A percentile compares a stretch with the other conserved stretches of the same genome.
phyloP scores from a whole-genome alignment of 2,888 invertebrate species.

The Tipula vernalis region DNA sequence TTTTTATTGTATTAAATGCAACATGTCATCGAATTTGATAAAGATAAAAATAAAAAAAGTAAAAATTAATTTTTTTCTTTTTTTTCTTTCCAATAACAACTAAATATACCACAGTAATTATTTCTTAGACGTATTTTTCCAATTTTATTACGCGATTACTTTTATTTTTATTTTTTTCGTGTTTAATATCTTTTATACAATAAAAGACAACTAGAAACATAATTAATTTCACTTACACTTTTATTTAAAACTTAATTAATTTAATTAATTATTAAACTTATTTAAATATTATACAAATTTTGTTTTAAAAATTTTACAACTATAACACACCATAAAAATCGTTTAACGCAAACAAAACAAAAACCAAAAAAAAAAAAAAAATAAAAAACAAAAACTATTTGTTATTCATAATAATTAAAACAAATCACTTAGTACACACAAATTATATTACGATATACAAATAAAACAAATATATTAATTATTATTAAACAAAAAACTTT shows the following conservation, averaged over 20 bases:
- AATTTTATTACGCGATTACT: neutral
- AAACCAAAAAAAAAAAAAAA: no score
- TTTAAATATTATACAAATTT: neutral
- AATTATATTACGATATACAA: neutral
- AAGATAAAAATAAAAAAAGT: neutral
- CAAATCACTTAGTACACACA: neutral
- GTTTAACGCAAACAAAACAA: neutral
- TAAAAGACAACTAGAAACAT: neutral
- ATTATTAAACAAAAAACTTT: neutral
- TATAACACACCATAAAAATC: neutral
- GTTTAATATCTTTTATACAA: neutral
- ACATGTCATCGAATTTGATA: conserved; percentile 4
- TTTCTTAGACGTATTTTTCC: neutral
- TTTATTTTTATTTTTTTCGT: neutral
- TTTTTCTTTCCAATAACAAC: neutral
- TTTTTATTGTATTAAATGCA: neutral
- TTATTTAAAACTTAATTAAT: neutral
- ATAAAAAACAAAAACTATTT: no score
- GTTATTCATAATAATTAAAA: neutral
- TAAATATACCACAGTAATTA: neutral
- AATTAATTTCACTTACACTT: conserved; percentile 4
- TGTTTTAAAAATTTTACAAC: neutral
- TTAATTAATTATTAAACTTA: neutral
- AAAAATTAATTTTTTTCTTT: neutral
- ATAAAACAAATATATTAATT: neutral